These are phyloP conservation scores for Operophtera brumata DNA, from an alignment of 2,888 invertebrate genomes.

Conservation along the genomic window DNA sequence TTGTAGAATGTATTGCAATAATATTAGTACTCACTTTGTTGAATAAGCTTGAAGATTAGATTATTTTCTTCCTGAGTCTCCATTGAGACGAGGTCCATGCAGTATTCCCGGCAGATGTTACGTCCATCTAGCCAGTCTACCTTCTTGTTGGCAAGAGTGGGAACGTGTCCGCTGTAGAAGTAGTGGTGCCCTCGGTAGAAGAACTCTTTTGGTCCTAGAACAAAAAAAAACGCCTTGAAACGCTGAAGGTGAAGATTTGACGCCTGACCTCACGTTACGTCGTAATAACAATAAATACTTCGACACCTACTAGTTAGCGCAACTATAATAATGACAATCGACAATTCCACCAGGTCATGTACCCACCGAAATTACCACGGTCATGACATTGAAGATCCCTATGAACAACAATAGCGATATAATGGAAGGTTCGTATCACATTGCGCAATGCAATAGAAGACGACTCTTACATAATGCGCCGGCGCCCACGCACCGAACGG, in stretches of 20 bases:
- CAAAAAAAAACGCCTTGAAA: slow-evolving; percentile 23
- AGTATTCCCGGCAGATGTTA: slow-evolving; percentile 94
- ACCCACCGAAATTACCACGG: slow-evolving; percentile 54
- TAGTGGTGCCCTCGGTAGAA: slow-evolving; percentile 93
- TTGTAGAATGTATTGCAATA: not conserved
- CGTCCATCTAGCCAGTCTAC: slow-evolving; percentile 95
- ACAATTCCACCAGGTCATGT: slow-evolving; percentile 50
- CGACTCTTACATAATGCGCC: slow-evolving; percentile 51
- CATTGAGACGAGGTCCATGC: slow-evolving; percentile 95
- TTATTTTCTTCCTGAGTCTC: slow-evolving; percentile 95
- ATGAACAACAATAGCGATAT: slow-evolving; percentile 52
- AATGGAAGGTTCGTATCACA: slow-evolving; percentile 37
- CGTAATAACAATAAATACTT: slow-evolving; percentile 36
- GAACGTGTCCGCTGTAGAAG: slow-evolving; percentile 92
- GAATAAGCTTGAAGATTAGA: slow-evolving; percentile 92
- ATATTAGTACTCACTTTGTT: slow-evolving; percentile 83
- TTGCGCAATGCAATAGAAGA: slow-evolving; percentile 50
- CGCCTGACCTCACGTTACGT: slow-evolving; percentile 43
- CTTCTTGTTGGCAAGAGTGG: slow-evolving; percentile 87
- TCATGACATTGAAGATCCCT: slow-evolving; percentile 68
- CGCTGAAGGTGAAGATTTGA: slow-evolving; percentile 28
- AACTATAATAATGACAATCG: slow-evolving; percentile 40
- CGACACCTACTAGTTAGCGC: slow-evolving; percentile 33
- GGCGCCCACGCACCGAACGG: slow-evolving; percentile 32
- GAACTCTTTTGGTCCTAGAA: slow-evolving; percentile 92